phyloP scores from a whole-genome alignment of 2,113 vertebrate genomes.

The Taurulus bubalis region DNA sequence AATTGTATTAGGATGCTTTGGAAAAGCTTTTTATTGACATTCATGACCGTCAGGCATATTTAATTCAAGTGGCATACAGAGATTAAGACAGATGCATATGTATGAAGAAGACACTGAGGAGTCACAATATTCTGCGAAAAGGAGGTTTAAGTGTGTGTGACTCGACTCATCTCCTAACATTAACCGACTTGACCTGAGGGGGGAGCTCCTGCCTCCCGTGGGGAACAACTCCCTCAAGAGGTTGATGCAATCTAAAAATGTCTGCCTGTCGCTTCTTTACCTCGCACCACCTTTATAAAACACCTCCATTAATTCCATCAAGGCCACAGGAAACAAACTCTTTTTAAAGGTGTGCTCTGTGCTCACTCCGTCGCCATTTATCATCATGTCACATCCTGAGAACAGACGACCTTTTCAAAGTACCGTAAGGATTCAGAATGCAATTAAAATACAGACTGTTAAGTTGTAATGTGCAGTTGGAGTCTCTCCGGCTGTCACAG shows the following conservation, averaged over 20 bases:
- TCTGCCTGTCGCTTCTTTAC: conserved; percentile 8
- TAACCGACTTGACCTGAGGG: conserved; percentile 32
- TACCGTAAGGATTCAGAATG: conserved; percentile 49
- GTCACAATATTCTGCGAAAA: neutral
- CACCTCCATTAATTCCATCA: conserved; percentile 32
- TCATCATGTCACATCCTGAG: conserved; percentile 60
- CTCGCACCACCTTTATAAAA: conserved; percentile 25
- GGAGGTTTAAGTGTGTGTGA: neutral
- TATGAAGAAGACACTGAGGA: conserved; percentile 36
- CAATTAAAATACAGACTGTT: conserved; percentile 54
- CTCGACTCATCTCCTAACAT: neutral
- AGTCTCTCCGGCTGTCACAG: conserved; percentile 18
- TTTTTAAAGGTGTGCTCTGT: conserved; percentile 29
- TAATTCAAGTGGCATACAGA: conserved; percentile 40
- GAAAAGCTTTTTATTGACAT: conserved; percentile 53
- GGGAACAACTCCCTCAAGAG: neutral
- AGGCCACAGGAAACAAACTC: conserved; percentile 53
- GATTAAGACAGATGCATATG: conserved; percentile 45
- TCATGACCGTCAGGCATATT: conserved; percentile 35
- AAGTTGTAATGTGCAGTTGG: conserved; percentile 9
- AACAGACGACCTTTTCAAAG: conserved; percentile 69
- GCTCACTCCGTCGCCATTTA: conserved; percentile 39
- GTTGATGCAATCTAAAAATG: neutral
- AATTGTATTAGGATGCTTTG: conserved; percentile 32
- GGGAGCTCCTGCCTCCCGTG: conserved; percentile 35